Conservation (phyloP, 2,797 vertebrate species). For the Enoplosus armatus region DNA sequence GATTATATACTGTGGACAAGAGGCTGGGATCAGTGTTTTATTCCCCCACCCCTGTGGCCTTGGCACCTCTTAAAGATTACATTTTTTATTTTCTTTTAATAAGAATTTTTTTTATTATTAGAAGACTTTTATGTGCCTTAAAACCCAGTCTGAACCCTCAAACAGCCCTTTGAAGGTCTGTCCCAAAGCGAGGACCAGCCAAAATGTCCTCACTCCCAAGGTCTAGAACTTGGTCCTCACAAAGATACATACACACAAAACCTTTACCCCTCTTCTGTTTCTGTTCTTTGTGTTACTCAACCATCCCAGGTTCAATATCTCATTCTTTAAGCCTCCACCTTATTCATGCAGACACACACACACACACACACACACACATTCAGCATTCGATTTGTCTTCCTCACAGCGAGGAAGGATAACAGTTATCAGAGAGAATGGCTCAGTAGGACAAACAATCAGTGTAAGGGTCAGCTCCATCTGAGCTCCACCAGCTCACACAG, state of each 20-base stretch:
- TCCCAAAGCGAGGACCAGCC: background rate
- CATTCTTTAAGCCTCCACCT: constrained; percentile 4
- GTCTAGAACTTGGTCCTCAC: background rate
- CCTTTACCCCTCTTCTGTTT: background rate
- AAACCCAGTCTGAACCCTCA: too few relatives aligned
- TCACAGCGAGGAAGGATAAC: constrained; percentile 29
- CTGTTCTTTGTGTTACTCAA: constrained; percentile 14
- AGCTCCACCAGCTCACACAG: constrained; percentile 35
- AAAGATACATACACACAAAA: background rate
- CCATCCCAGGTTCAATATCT: constrained; percentile 18
- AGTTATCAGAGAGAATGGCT: constrained; percentile 43
- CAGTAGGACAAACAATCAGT: constrained; percentile 56
- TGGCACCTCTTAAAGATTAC: too few relatives aligned
- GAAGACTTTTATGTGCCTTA: too few relatives aligned
- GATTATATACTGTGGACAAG: too few relatives aligned
- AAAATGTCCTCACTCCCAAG: background rate
- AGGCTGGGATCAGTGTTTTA: too few relatives aligned
- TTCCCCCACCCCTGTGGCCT: too few relatives aligned
- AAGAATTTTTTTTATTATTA: too few relatives aligned
- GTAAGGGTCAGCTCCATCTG: constrained; percentile 52
- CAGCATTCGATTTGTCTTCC: constrained; percentile 23
- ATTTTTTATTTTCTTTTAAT: too few relatives aligned
- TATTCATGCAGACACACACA: constrained; percentile 11
- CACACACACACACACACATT: background rate
- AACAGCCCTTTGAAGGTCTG: too few relatives aligned